phyloP scores from a whole-genome alignment of 2,888 invertebrate species.

The Metallyticus violacea region DNA sequence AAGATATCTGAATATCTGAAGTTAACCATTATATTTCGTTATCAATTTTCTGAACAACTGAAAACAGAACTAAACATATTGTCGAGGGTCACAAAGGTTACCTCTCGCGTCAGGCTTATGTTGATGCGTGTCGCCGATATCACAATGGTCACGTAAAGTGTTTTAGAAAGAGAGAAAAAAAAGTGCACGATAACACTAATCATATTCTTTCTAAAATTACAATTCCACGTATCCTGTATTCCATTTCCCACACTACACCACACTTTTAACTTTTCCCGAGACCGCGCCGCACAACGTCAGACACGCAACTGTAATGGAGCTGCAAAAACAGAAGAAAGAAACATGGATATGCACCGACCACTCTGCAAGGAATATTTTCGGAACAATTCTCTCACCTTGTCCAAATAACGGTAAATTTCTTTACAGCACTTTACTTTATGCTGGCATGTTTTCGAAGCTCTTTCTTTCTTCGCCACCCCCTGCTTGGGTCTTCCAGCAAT shows the following conservation, averaged over 20 bases:
- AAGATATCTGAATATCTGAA: too few species aligned
- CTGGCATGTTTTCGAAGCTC: background rate
- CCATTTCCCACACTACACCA: background rate
- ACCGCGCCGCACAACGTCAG: background rate
- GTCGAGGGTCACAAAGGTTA: background rate
- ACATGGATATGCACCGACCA: background rate
- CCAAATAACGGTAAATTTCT: background rate
- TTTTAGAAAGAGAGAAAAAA: background rate
- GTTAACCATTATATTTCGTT: too few species aligned
- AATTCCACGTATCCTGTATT: background rate
- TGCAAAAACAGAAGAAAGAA: background rate
- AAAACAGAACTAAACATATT: too few species aligned
- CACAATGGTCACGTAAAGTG: background rate
- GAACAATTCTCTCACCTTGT: background rate
- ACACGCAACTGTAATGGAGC: background rate
- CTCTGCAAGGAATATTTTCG: background rate
- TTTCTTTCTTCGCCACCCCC: background rate
- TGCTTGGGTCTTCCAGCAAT: background rate
- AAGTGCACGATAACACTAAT: background rate
- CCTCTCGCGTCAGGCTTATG: too few species aligned
- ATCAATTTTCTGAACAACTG: too few species aligned
- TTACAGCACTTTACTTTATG: background rate
- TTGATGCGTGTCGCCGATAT: background rate
- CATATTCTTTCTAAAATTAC: background rate
- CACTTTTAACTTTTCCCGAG: background rate